Percentiles rank a stretch among this genome's conserved stretches.
These are phyloP conservation scores for Lepidurus apus DNA, from an alignment of 1,140 invertebrate species.

Conservation along the genomic window DNA sequence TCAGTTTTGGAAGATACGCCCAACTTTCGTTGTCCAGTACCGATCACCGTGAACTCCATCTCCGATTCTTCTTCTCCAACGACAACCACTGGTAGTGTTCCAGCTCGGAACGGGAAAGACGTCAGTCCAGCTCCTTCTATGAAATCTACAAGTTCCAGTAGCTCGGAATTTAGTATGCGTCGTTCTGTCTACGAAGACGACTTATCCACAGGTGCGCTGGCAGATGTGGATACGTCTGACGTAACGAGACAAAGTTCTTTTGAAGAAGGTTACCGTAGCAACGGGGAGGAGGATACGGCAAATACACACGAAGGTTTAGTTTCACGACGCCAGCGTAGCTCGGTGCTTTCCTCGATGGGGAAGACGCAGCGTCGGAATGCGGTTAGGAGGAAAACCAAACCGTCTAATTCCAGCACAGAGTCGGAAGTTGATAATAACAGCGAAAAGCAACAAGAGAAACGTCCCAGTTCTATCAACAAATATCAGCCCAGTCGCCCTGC, in stretches of 20 bases:
- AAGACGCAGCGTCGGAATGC: slow-evolving; percentile 24
- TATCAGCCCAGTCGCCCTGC: background rate
- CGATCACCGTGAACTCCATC: background rate
- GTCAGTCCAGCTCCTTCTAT: slow-evolving; percentile 25
- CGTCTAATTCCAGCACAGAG: slow-evolving; percentile 35
- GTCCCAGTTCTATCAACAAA: background rate
- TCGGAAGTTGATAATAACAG: background rate
- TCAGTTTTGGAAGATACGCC: slow-evolving; percentile 30
- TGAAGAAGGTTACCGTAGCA: slow-evolving; percentile 30
- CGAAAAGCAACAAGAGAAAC: background rate
- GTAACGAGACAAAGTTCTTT: slow-evolving; percentile 35
- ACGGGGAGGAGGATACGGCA: slow-evolving; percentile 25
- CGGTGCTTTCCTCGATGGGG: slow-evolving; percentile 31
- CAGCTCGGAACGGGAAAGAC: background rate
- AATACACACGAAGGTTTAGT: slow-evolving; percentile 31
- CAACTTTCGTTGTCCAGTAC: background rate
- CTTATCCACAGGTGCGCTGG: slow-evolving; percentile 39
- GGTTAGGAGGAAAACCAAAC: slow-evolving; percentile 31
- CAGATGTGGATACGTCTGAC: slow-evolving; percentile 41
- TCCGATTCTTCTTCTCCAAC: background rate
- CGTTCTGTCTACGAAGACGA: slow-evolving; percentile 38
- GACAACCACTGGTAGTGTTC: background rate
- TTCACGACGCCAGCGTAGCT: slow-evolving; percentile 23
- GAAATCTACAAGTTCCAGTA: slow-evolving; percentile 23
- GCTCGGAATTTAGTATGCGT: background rate